Percentiles rank a stretch among this genome's conserved stretches.
These are phyloP conservation scores for Rhinogobius similis DNA, from an alignment of 2,113 vertebrate genomes.

Conservation along the genomic window DNA sequence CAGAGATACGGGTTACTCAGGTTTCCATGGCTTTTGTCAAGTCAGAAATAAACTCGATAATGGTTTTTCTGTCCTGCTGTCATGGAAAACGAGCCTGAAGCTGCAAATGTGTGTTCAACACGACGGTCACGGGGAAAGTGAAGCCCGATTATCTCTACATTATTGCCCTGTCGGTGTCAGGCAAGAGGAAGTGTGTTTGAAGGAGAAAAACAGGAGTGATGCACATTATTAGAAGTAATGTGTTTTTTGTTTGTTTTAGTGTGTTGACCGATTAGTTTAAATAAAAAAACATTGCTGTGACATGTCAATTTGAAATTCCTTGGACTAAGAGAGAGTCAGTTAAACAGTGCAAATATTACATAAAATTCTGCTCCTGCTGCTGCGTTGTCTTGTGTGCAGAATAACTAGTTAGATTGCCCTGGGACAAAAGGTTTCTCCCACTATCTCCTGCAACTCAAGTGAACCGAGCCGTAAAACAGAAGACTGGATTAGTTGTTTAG, in stretches of 20 bases:
- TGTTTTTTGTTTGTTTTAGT: too few relatives aligned
- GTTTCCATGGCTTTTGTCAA: not conserved
- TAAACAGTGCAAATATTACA: constrained; percentile 2
- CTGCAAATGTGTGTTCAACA: too few relatives aligned
- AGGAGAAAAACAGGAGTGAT: too few relatives aligned
- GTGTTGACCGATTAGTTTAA: too few relatives aligned
- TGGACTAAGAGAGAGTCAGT: not conserved
- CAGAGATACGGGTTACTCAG: constrained; percentile 51
- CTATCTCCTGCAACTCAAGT: not conserved
- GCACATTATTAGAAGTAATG: too few relatives aligned
- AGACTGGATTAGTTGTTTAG: not conserved
- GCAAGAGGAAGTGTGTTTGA: too few relatives aligned
- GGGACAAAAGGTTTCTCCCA: constrained; percentile 1
- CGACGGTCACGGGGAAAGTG: not conserved
- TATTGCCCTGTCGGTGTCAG: too few relatives aligned
- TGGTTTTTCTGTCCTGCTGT: not conserved
- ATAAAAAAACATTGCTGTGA: too few relatives aligned
- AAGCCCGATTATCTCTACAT: too few relatives aligned
- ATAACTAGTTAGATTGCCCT: constrained; percentile 20
- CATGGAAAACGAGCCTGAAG: not conserved
- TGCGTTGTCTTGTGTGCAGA: constrained; percentile 15
- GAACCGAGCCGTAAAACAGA: not conserved
- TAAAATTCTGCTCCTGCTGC: not conserved
- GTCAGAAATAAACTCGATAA: constrained; percentile 22
- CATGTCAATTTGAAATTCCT: not conserved